Evolutionary conservation across 92 coral and sea anemone species (phyloP), one percentile per base, ranked within the genome.

Genomic region (Zoanthus sociatus): DNA sequence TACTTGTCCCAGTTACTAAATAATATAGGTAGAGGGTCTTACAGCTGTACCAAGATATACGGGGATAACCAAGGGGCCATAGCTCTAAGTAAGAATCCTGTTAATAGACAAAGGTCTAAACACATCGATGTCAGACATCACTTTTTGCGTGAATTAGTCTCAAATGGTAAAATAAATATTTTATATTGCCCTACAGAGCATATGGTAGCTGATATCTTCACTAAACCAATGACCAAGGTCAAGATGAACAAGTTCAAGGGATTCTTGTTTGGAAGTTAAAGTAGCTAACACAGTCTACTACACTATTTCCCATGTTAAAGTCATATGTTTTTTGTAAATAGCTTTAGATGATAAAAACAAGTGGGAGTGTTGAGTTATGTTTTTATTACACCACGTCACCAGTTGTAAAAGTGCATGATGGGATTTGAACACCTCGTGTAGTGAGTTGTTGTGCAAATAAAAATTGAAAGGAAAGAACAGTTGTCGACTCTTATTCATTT

Each of bases 11-110:
- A 77, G 77, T 71, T 84, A 47, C n/a, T 84, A 61, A 87, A 77
- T 37, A 77, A 69, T 18, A 42, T 87, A 26, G 84, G 69, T 15
- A 33, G 18, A 12, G 58, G 83, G 16, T 78, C 48, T 0, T 78
- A 78, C 0, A 17, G 54, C 20, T 78, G 83, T 78, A 78, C 70
- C 70, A 87, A 60, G 30, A 53, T 87, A 46, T 87, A 58, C 17
- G 74, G 70, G 76, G 26, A 87, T 73, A 77, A 87, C 76, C 89
- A 87, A 78, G 89, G 86, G 44, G 77, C 89, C 69, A 87, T 87
- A 60, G 85, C 85, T 26, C 66, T 78, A 53, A 77, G 84, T 26
- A 77, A 78, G 56, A 61, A 56, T 50, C 89, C 77, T 0, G 68
- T 87, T 55, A 55, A 48, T 12, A 77, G 85, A 66, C 89, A 87